Conservation (phyloP, 2,113 vertebrate species). For the Morone saxatilis region DNA sequence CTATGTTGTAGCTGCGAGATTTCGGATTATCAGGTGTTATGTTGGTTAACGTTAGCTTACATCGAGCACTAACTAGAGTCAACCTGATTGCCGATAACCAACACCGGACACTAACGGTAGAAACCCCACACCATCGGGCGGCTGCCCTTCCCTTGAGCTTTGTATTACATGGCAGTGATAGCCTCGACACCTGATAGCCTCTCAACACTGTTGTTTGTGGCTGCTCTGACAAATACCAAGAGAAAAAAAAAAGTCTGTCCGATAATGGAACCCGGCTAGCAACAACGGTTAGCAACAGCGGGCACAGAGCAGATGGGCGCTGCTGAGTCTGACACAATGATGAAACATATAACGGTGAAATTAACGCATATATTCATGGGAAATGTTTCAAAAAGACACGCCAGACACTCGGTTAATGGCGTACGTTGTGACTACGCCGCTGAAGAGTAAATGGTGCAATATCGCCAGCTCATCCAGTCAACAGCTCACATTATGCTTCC, state of each 20-base stretch:
- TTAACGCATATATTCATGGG: too few species aligned
- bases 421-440: rapidly evolving
- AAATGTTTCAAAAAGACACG: neutral
- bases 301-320: slow-evolving; percentile 52
- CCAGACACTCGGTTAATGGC: rapidly evolving
- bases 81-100: neutral
- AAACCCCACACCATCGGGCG: neutral
- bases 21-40: neutral
- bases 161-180: rapidly evolving
- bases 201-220: rapidly evolving
- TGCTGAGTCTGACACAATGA: slow-evolving; percentile 5
- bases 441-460: neutral
- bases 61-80: too few species aligned
- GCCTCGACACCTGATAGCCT: rapidly evolving
- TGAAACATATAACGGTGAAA: neutral
- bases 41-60: neutral
- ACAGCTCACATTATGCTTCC: slow-evolving; percentile 10
- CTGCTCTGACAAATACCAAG: too few species aligned
- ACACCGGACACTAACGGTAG: neutral
- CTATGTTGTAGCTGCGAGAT: rapidly evolving
- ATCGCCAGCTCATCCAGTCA: slow-evolving; percentile 19
- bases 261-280: slow-evolving; percentile 51
- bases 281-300: slow-evolving; percentile 32
- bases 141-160: neutral
- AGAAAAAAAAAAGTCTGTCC: slow-evolving; percentile 20